Percentiles rank a stretch among this genome's conserved stretches.
These are phyloP conservation scores for Hipparchia semele DNA, from an alignment of 2,888 invertebrate species.

Conservation along the genomic window DNA sequence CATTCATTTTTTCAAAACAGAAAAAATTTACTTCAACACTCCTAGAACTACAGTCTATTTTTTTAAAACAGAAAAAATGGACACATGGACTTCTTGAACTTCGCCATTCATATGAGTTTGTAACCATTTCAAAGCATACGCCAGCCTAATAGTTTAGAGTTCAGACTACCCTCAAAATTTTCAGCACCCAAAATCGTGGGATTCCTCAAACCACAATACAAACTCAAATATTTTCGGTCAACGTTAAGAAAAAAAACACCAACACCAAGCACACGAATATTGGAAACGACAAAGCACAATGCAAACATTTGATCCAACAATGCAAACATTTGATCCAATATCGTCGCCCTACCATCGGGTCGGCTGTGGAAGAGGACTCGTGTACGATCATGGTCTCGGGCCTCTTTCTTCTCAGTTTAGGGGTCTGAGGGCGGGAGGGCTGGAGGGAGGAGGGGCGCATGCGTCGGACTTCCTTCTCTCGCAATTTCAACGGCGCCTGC, in stretches of 20 bases:
- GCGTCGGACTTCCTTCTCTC: conserved; percentile 34
- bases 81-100: no score
- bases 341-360: conserved; percentile 49
- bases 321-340: not conserved
- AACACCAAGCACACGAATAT: not conserved
- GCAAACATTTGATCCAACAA: conserved; percentile 8
- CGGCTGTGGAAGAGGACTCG: conserved; percentile 47
- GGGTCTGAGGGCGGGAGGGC: conserved; percentile 53
- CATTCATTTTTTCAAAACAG: no score
- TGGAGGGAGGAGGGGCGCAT: conserved; percentile 52
- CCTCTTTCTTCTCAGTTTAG: conserved; percentile 42
- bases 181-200: not conserved
- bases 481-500: conserved; percentile 46
- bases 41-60: no score
- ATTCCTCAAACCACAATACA: not conserved
- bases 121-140: no score
- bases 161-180: not conserved
- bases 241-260: not conserved
- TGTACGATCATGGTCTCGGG: conserved; percentile 54
- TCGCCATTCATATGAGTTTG: no score
- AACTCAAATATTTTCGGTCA: no score
- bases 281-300: conserved; percentile 6
- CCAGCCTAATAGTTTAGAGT: no score
- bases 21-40: no score
- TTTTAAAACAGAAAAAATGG: no score